phyloP scores from a whole-genome alignment of 2,888 invertebrate genomes.

The Seladonia tumulorum region DNA sequence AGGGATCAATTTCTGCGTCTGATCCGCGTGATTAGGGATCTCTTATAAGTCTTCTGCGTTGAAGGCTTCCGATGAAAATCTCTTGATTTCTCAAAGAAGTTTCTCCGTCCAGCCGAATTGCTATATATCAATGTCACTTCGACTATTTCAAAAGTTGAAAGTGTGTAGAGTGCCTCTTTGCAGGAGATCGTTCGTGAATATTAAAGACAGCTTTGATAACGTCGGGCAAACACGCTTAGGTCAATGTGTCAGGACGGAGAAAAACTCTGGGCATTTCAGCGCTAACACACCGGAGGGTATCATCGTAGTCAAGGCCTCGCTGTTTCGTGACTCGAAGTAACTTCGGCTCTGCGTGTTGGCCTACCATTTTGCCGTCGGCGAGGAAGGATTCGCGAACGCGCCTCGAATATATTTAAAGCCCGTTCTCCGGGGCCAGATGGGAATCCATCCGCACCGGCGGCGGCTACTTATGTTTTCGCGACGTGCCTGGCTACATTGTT shows the following conservation, averaged over 20 bases:
- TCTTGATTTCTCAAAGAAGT: too few species aligned
- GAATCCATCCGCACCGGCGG: conserved; percentile 34
- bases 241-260: background rate
- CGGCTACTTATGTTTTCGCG: conserved; percentile 62
- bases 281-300: background rate
- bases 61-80: too few species aligned
- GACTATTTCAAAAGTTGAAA: background rate
- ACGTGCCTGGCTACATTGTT: conserved; percentile 76
- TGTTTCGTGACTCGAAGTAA: conserved; percentile 23
- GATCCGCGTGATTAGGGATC: background rate
- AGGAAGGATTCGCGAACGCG: conserved; percentile 9
- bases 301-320: conserved; percentile 6
- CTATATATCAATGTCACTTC: background rate
- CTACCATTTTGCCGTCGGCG: conserved; percentile 9
- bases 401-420: conserved; percentile 14
- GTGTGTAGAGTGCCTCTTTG: background rate
- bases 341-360: conserved; percentile 16
- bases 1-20: background rate
- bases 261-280: background rate
- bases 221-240: background rate
- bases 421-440: conserved; percentile 17
- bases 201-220: background rate
- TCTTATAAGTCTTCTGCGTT: background rate
- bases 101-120: too few species aligned
- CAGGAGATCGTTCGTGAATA: background rate